Conservation (phyloP, 2,113 vertebrate species). For the Clarias batrachus region DNA sequence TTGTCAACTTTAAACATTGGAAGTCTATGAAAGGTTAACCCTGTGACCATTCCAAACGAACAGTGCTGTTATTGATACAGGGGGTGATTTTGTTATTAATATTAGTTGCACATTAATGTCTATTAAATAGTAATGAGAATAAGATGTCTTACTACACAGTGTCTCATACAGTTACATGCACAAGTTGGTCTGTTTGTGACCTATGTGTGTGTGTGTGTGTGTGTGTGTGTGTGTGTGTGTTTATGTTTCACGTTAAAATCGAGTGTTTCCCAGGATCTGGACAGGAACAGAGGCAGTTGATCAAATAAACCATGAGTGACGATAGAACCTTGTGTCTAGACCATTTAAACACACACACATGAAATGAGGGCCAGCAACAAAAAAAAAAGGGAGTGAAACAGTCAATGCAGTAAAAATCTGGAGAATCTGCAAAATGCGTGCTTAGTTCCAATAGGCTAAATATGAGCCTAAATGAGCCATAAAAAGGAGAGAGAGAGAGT, state of each 20-base stretch:
- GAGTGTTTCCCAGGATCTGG: conserved; percentile 34
- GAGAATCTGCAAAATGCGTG: not conserved
- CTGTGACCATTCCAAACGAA: not conserved
- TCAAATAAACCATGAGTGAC: conserved; percentile 49
- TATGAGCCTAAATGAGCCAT: not conserved
- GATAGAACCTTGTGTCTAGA: conserved; percentile 30
- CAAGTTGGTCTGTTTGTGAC: not conserved
- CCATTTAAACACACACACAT: conserved; percentile 25
- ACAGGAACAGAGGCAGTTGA: conserved; percentile 36
- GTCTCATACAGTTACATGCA: not conserved
- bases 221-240: conserved; percentile 10
- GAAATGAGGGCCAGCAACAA: not conserved
- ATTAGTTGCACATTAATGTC: not conserved
- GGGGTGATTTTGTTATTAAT: not conserved
- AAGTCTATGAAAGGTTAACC: not conserved
- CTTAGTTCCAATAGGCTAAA: not conserved
- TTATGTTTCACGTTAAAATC: conserved; percentile 33
- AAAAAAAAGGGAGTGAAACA: not conserved
- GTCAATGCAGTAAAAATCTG: not conserved
- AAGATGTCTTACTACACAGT: not conserved
- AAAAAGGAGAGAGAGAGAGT: not conserved
- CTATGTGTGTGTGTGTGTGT: not conserved
- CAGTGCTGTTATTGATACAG: not conserved
- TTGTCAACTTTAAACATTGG: not conserved
- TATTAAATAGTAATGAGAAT: not conserved